phyloP scores from a whole-genome alignment of 2,888 invertebrate species.

The Alviniconcha strummeri region DNA sequence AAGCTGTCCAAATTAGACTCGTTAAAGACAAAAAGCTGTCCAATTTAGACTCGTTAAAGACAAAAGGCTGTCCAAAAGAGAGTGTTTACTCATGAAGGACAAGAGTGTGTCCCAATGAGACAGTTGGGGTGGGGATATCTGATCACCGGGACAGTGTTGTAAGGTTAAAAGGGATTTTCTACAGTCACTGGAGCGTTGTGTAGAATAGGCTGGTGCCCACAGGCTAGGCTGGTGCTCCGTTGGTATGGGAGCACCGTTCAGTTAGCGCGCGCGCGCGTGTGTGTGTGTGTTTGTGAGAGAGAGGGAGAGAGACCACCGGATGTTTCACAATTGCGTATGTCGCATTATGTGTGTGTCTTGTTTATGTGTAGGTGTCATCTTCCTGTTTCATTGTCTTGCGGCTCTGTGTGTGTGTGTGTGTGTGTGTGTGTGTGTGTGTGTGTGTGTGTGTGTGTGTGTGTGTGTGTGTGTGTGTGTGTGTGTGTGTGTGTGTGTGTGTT shows the following conservation, averaged over 20 bases:
- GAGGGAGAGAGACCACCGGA: background rate
- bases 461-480: background rate
- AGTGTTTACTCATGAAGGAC: too few relatives aligned
- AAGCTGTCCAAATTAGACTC: too few relatives aligned
- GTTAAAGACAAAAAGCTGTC: too few relatives aligned
- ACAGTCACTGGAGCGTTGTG: background rate
- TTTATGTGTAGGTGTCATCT: background rate
- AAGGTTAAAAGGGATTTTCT: too few relatives aligned
- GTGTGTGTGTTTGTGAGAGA: background rate
- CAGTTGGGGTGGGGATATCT: too few relatives aligned
- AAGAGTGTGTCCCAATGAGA: too few relatives aligned
- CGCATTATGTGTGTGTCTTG: background rate
- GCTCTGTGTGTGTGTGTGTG: background rate
- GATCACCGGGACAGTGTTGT: too few relatives aligned
- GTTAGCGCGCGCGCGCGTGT: background rate
- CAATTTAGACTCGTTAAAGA: too few relatives aligned
- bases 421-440: background rate
- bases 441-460: slow-evolving; percentile 18
- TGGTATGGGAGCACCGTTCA: too few relatives aligned
- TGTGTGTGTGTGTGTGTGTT: background rate
- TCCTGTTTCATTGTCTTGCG: background rate
- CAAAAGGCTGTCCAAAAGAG: too few relatives aligned
- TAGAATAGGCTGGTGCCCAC: too few relatives aligned
- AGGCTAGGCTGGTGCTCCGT: too few relatives aligned
- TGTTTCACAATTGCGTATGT: background rate